A percentile compares a stretch with the other conserved stretches of the same genome.
phyloP scores from a whole-genome alignment of 2,113 vertebrate genomes.

The Tenebrosternarchus preto region DNA sequence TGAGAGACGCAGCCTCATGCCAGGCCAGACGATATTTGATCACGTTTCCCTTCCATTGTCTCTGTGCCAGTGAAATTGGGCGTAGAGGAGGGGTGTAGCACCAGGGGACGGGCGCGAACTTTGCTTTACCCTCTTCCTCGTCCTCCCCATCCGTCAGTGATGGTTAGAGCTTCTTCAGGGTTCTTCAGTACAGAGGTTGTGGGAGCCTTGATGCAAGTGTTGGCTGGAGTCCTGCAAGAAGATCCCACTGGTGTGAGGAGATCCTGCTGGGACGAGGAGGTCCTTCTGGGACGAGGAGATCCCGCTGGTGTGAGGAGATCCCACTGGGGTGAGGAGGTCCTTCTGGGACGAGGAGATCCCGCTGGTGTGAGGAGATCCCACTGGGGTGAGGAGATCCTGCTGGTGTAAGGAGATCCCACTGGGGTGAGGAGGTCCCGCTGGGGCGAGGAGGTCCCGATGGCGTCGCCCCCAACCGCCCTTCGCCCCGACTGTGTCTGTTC shows the following conservation, averaged over 20 bases:
- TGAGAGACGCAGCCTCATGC: slow-evolving; percentile 58
- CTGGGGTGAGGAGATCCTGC: slow-evolving; percentile 55
- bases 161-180: too few relatives aligned
- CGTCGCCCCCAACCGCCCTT: slow-evolving; percentile 62
- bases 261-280: slow-evolving; percentile 47
- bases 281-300: too few relatives aligned
- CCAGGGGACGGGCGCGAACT: slow-evolving; percentile 52
- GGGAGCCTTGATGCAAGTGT: slow-evolving; percentile 60
- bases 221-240: slow-evolving; percentile 62
- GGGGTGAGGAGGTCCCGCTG: slow-evolving; percentile 56
- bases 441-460: slow-evolving; percentile 55
- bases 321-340: slow-evolving; percentile 38
- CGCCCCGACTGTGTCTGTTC: slow-evolving; percentile 59
- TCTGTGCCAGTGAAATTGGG: slow-evolving; percentile 56
- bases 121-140: too few relatives aligned
- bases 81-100: too few relatives aligned
- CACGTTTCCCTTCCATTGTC: slow-evolving; percentile 21
- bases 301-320: slow-evolving; percentile 56
- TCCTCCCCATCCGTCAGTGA: too few relatives aligned
- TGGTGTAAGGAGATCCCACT: too few relatives aligned
- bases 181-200: slow-evolving; percentile 29
- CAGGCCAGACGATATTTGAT: slow-evolving; percentile 57
- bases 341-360: slow-evolving; percentile 60
- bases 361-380: slow-evolving; percentile 55
- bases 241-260: slow-evolving; percentile 56